Conservation (phyloP, 1,140 invertebrate genomes). For the Macrotrachela quadricornifera region DNA sequence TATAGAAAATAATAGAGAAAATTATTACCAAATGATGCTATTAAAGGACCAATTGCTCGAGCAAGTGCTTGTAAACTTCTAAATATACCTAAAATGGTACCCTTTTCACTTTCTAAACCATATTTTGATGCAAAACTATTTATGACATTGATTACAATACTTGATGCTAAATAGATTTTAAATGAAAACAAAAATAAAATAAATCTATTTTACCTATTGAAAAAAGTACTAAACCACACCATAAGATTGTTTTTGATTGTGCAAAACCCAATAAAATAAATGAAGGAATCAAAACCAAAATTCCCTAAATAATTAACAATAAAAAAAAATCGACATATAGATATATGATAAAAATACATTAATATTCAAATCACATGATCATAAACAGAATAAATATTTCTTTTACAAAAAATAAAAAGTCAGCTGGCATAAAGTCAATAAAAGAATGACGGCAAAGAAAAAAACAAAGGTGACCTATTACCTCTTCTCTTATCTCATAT, state of each 20-base stretch:
- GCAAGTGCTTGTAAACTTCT: constrained; percentile 76
- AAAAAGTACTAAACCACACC: constrained; percentile 61
- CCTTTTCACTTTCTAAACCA: constrained; percentile 60
- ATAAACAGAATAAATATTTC: too few species aligned
- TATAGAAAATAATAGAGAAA: too few species aligned
- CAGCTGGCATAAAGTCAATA: too few species aligned
- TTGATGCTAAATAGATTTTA: not conserved
- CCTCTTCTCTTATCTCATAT: too few species aligned
- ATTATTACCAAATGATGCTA: constrained; percentile 38
- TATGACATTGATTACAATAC: not conserved
- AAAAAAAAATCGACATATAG: too few species aligned
- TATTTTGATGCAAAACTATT: constrained; percentile 28
- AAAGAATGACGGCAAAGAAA: too few species aligned
- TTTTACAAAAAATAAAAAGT: too few species aligned
- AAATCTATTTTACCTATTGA: constrained; percentile 43
- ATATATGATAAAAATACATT: too few species aligned
- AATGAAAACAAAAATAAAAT: not conserved
- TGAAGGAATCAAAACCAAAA: constrained; percentile 64
- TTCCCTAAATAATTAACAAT: constrained; percentile 11
- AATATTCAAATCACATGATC: too few species aligned
- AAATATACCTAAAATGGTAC: constrained; percentile 72
- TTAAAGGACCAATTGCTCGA: constrained; percentile 63
- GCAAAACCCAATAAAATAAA: constrained; percentile 63
- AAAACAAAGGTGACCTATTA: too few species aligned
- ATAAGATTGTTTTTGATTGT: constrained; percentile 39